Base-by-base conservation (phyloP, 92 coral and sea anemone species). In the Palythoa caribaeorum region DNA sequence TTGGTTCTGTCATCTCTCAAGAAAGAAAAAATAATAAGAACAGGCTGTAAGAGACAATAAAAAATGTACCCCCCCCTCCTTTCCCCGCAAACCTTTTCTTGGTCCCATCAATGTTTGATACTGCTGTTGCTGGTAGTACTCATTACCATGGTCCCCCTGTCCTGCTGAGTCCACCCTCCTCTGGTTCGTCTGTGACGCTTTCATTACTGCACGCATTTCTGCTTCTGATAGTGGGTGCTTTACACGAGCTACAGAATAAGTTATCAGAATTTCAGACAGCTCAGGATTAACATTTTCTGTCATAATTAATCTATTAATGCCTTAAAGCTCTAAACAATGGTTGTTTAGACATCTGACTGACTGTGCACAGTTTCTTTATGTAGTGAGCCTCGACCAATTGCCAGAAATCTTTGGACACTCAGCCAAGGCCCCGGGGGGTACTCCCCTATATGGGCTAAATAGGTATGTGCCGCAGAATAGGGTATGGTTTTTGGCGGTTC, bases 151-250 rank as follows among this genome's bases (percentile, higher is more conserved):
- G 55, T 84, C 89, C 57, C 88, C 93, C 28, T 94, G 96, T 6
- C 73, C 84, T 15, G 83, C 73, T 65, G 88, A 77, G 47, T 77
- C 93, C 53, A 88, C 88, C 47, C 87, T 60, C 88, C 87, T 93
- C 85, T 93, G 95, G 70, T 90, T 92, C 75, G 91, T 92, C 73
- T 96, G 94, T 0, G 99, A 97, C 7, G 99, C 99, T 86, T 89
- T 93, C 98, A 97, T 94, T 39, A 97, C 98, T 17, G 99, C 99
- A 40, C 94, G 97, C 91, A 97, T 90, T 78, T 97, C 99, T 5
- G 92, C 94, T 66, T 96, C 95, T 17, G 99, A 94, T 55, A 97
- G 81, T 37, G 96, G 99, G 71, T 89, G 95, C 21, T 95, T 89
- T 35, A 87, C 92, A 72, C 79, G 86, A 51, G 78, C 83, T 76